Conservation (phyloP, 1,140 invertebrate genomes). For the Alviniconcha marisindica region DNA sequence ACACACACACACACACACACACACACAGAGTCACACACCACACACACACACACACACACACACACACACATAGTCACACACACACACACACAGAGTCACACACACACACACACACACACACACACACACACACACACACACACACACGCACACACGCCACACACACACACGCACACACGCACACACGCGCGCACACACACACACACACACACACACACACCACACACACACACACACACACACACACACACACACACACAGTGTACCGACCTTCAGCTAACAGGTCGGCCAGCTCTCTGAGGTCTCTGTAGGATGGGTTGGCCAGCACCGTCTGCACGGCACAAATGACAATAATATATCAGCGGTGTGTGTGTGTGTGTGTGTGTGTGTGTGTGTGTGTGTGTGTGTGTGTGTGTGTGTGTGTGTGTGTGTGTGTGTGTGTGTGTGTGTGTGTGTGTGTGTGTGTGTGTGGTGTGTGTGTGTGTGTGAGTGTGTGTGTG, state of each 20-base stretch:
- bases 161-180: too few species aligned
- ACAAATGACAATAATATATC: neutral
- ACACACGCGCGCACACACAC: neutral
- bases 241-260: neutral
- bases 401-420: too few species aligned
- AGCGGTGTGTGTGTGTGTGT: neutral
- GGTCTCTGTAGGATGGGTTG: constrained; percentile 16
- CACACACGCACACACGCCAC: too few species aligned
- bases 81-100: neutral
- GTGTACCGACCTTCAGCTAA: constrained; percentile 6
- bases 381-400: neutral
- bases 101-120: neutral
- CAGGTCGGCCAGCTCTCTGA: neutral
- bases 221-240: neutral
- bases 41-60: neutral
- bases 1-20: neutral
- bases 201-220: neutral
- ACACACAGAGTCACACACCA: neutral
- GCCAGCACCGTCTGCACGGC: neutral
- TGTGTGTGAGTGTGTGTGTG: neutral
- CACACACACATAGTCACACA: neutral
- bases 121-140: too few species aligned
- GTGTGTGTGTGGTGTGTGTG: neutral
- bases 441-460: neutral
- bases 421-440: neutral